Conservation (phyloP, 2,888 invertebrate species). For the Mythimna pallens region DNA sequence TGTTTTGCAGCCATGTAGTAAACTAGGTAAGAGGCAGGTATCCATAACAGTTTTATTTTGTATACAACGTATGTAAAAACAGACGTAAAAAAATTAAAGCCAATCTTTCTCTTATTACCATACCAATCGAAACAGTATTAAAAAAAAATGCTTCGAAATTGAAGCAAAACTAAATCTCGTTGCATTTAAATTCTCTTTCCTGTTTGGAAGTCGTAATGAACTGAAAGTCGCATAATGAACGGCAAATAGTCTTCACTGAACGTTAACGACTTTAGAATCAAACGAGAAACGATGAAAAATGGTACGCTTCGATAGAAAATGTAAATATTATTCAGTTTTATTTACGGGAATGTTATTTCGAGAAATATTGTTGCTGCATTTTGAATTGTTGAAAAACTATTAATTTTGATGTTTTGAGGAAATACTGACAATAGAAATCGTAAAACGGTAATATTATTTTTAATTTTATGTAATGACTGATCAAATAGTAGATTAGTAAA, state of each 20-base stretch:
- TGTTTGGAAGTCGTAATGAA: conserved; percentile 21
- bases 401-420: background rate
- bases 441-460: too few species aligned
- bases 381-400: background rate
- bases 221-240: conserved; percentile 22
- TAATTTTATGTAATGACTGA: too few species aligned
- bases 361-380: conserved; percentile 17
- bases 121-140: background rate
- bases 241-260: conserved; percentile 26
- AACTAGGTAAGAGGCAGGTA: too few species aligned
- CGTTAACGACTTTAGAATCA: conserved; percentile 31
- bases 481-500: too few species aligned
- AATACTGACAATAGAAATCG: background rate
- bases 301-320: conserved; percentile 24
- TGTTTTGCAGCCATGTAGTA: too few species aligned
- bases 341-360: background rate
- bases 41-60: too few species aligned
- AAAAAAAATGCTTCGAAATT: background rate
- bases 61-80: too few species aligned
- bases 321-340: conserved; percentile 33
- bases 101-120: too few species aligned
- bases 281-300: conserved; percentile 24
- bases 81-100: too few species aligned
- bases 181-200: conserved; percentile 21
- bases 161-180: background rate